Conservation (phyloP, 2,113 vertebrate genomes). For the Condylura cristata region DNA sequence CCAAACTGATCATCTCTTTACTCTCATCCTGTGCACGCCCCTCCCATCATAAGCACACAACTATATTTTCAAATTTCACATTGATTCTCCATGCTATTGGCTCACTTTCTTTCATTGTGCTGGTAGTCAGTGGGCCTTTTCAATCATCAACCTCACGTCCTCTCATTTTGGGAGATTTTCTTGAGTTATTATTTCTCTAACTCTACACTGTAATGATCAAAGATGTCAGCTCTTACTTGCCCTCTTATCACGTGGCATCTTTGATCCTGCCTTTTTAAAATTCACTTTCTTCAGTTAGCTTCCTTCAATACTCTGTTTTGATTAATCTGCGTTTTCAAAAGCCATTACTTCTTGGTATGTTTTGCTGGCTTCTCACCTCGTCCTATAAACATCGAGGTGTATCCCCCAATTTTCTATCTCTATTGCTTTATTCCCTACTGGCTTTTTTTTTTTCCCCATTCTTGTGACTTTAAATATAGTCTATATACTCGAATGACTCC, state of each 20-base stretch:
- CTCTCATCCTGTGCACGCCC: background rate
- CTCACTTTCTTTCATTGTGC: background rate
- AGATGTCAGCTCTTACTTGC: background rate
- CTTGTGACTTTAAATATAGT: background rate
- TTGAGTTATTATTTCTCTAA: background rate
- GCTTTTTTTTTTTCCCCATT: background rate
- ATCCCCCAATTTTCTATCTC: background rate
- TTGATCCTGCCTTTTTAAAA: background rate
- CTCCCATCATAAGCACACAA: too few species aligned
- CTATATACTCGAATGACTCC: background rate
- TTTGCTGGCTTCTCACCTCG: background rate
- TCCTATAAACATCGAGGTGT: background rate
- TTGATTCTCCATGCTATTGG: background rate
- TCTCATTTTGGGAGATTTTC: background rate
- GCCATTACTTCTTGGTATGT: background rate
- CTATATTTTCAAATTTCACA: slow-evolving; percentile 13
- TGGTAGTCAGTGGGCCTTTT: background rate
- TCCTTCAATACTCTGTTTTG: background rate
- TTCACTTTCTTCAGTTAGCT: background rate
- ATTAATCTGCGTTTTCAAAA: background rate
- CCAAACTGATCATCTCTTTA: background rate
- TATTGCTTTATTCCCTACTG: background rate
- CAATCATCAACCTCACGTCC: background rate
- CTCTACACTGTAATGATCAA: background rate
- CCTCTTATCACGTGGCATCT: background rate